Evolutionary conservation across 2,888 invertebrate genomes (phyloP), one percentile per base, ranked within the genome.

Genomic region (Limnephilus rhombicus): DNA sequence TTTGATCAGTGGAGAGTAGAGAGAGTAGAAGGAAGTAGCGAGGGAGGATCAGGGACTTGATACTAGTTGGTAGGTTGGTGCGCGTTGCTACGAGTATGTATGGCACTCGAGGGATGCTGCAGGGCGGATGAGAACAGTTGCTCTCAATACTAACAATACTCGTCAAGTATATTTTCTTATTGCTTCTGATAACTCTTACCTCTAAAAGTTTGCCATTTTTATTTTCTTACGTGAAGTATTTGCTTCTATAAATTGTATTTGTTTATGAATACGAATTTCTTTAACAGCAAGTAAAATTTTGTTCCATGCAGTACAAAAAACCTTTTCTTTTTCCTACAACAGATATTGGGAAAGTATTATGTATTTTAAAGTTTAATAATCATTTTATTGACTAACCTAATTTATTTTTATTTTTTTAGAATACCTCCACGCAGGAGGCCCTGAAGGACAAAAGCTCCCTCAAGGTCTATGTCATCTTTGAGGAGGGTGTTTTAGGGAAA

Each of bases 11-110:
- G 53, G 15, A 31, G 53, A 49, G 49, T 29, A 49, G 87, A 68
- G 29, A 45, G 85, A 83, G 80, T 31, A 68, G 85, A 82, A 85
- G 68, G 49, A 81, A 45, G 90, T 37, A 80, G 34, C 85, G 37
- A n/a, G 85, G 86, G 41, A 31, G 90, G 85, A 80, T 80, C 85
- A 37, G 41, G 85, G 86, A 80, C 85, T 86, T 91, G 41, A 41
- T 45, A 87, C 53, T 68, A 68, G 24, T 68, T n/a, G 68, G 68
- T 24, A 24, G 41, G 24, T 68, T n/a, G 68, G 68, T 24, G 7
- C 68, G 68, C 68, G 24, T 9, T 68, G 24, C 68, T 87, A n/a
- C n/a, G n/a, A n/a, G n/a, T n/a, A n/a, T 53, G 87, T 87, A 87
- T 31, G 45, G 87, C 31, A 87, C 87, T 87, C 87, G 49, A 53